A percentile compares a stretch with the other conserved stretches of the same genome.
Evolutionary conservation across 1,140 invertebrate genomes (phyloP).

Genomic region (Drosophila navojoa): DNA sequence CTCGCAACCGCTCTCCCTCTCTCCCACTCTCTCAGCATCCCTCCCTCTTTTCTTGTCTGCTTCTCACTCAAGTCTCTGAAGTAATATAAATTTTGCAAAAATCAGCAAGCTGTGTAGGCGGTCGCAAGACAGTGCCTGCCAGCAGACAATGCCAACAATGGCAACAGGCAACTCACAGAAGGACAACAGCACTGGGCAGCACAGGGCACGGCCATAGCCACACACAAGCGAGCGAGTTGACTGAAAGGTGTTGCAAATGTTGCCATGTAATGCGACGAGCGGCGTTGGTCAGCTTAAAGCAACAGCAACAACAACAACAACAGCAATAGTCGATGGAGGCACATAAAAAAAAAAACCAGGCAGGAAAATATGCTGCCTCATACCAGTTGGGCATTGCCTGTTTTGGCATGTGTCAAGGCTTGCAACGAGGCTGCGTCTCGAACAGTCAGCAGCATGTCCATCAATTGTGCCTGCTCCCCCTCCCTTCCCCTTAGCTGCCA

Average conservation of each 20-base stretch:
- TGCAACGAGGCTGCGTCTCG: constrained; percentile 40
- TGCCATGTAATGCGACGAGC: constrained; percentile 68
- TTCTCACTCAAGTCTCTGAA: constrained; percentile 3
- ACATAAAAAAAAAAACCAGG: constrained; percentile 22
- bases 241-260: constrained; percentile 80
- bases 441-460: constrained; percentile 62
- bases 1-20: background rate
- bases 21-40: background rate
- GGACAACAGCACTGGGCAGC: background rate
- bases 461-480: constrained; percentile 59
- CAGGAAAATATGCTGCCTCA: constrained; percentile 56
- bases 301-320: constrained; percentile 15
- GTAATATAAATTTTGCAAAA: constrained; percentile 78
- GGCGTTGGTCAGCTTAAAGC: constrained; percentile 28
- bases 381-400: constrained; percentile 67
- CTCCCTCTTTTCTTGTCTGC: too few species aligned
- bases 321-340: background rate
- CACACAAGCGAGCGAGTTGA: constrained; percentile 51
- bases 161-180: background rate
- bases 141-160: constrained; percentile 47
- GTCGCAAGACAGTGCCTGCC: constrained; percentile 39
- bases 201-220: constrained; percentile 17
- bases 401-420: constrained; percentile 81
- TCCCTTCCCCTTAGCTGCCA: constrained; percentile 31
- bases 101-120: constrained; percentile 76